Percentiles rank a stretch among this genome's conserved stretches.
Evolutionary conservation across 2,797 vertebrate genomes (phyloP).

Genomic region (Sebastes hopkinsi): DNA sequence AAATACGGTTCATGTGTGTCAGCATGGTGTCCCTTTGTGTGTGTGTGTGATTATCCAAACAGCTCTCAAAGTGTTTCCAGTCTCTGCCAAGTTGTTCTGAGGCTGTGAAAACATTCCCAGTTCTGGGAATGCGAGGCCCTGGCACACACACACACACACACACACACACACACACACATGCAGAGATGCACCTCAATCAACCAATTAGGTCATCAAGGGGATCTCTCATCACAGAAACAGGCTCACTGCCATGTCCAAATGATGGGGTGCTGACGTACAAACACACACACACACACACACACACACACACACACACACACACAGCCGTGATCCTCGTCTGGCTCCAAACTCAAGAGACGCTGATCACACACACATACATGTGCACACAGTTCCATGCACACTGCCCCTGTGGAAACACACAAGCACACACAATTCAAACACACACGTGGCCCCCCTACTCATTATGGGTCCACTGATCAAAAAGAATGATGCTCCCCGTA

Average conservation of each 20-base stretch:
- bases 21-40: slow-evolving; percentile 25
- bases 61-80: slow-evolving; percentile 64
- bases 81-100: slow-evolving; percentile 76
- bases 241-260: slow-evolving; percentile 80
- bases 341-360: slow-evolving; percentile 54
- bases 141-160: slow-evolving; percentile 29
- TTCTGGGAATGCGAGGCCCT: slow-evolving; percentile 64
- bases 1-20: slow-evolving; percentile 7
- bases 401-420: slow-evolving; percentile 37
- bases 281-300: not conserved
- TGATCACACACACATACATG: not conserved
- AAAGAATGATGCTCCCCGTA: slow-evolving; percentile 96
- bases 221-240: slow-evolving; percentile 79
- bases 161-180: slow-evolving; percentile 21
- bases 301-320: slow-evolving; percentile 18
- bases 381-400: slow-evolving; percentile 11
- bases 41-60: slow-evolving; percentile 43
- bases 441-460: slow-evolving; percentile 55
- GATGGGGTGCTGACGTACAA: slow-evolving; percentile 61
- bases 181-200: slow-evolving; percentile 86
- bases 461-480: slow-evolving; percentile 86
- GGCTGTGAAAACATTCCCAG: slow-evolving; percentile 80
- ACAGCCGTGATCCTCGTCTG: slow-evolving; percentile 20
- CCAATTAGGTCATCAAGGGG: slow-evolving; percentile 89
- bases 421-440: slow-evolving; percentile 47